These are phyloP conservation scores for Paraescarpia echinospica DNA, from an alignment of 1,140 invertebrate species.

Conservation along the genomic window DNA sequence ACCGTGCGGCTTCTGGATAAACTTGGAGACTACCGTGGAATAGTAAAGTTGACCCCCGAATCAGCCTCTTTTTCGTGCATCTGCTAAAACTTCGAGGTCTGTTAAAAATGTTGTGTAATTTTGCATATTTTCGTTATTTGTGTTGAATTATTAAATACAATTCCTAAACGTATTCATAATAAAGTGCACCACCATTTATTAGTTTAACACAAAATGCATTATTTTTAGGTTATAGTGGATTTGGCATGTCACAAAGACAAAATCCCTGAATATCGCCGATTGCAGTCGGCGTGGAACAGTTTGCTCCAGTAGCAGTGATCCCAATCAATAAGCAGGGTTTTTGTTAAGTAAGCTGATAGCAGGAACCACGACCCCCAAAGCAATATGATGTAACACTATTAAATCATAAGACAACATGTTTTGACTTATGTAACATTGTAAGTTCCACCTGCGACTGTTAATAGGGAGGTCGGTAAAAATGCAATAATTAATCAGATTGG, in stretches of 20 bases:
- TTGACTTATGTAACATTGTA: too few species aligned
- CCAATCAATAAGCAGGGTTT: too few species aligned
- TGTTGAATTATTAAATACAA: background rate
- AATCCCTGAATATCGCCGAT: background rate
- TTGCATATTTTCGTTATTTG: background rate
- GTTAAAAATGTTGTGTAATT: background rate
- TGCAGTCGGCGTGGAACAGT: background rate
- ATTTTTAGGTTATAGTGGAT: background rate
- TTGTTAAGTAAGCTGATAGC: too few species aligned
- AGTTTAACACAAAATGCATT: background rate
- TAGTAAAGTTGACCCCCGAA: background rate
- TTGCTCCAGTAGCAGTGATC: background rate
- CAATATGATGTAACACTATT: too few species aligned
- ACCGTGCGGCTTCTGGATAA: background rate
- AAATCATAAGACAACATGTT: too few species aligned
- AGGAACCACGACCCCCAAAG: too few species aligned
- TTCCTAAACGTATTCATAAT: background rate
- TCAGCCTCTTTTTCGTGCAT: conserved; percentile 4
- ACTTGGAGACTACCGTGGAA: background rate
- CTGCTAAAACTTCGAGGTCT: background rate
- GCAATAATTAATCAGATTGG: too few species aligned
- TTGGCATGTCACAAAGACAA: background rate
- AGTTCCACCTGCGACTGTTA: too few species aligned
- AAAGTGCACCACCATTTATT: background rate
- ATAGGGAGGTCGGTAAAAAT: too few species aligned